These are phyloP conservation scores for Chaenocephalus aceratus DNA, from an alignment of 2,113 vertebrate species.

Conservation along the genomic window DNA sequence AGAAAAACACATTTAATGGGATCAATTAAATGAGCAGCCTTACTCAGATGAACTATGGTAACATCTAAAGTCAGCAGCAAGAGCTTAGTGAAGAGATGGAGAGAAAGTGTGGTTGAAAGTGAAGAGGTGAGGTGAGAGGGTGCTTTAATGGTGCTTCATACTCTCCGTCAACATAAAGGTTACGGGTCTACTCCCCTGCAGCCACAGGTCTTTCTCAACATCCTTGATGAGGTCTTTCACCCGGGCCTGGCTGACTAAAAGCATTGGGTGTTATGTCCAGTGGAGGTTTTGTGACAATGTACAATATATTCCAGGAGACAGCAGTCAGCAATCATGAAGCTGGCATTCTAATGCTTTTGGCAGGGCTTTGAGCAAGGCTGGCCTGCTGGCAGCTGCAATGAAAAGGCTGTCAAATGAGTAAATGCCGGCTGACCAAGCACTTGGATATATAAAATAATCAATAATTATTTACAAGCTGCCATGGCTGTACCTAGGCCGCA, in stretches of 20 bases:
- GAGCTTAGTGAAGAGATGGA: background rate
- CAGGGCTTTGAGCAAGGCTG: slow-evolving; percentile 18
- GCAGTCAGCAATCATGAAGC: slow-evolving; percentile 32
- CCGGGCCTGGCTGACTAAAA: background rate
- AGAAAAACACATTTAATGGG: background rate
- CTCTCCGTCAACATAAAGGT: slow-evolving; percentile 8
- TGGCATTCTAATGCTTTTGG: background rate
- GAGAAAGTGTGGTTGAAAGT: background rate
- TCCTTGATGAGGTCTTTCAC: background rate
- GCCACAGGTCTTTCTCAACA: slow-evolving; percentile 9
- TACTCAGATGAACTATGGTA: background rate
- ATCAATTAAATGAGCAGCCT: background rate
- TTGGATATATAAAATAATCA: slow-evolving; percentile 32
- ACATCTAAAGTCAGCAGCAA: background rate
- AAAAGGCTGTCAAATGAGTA: slow-evolving; percentile 26
- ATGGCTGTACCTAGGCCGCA: slow-evolving; percentile 1
- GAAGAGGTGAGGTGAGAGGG: background rate
- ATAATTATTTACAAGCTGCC: slow-evolving; percentile 51
- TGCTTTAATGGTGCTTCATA: slow-evolving; percentile 6
- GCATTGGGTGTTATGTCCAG: background rate
- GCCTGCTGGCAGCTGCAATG: background rate
- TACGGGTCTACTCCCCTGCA: background rate
- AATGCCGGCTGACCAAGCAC: background rate
- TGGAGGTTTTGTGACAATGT: slow-evolving; percentile 19
- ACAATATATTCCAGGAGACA: slow-evolving; percentile 13